Percentiles rank a stretch among this genome's conserved stretches.
Conservation (phyloP, 2,797 vertebrate species). For the Lerista edwardsae region DNA sequence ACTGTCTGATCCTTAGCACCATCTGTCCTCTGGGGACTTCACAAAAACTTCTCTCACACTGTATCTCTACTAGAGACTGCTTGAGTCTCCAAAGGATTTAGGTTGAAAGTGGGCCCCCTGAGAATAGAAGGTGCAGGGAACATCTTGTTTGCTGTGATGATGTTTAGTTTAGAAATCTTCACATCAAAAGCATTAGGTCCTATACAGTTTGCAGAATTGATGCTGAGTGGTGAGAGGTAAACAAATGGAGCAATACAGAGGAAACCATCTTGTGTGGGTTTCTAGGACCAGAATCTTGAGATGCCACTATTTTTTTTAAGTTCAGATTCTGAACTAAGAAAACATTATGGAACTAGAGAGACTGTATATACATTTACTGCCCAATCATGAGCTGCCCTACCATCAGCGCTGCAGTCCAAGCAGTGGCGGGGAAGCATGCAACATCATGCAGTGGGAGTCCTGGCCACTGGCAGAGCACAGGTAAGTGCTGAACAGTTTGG, state of each 20-base stretch:
- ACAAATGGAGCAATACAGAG: not conserved
- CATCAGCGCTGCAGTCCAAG: too few relatives aligned
- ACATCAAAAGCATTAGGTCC: slow-evolving; percentile 51
- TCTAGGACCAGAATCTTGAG: not conserved
- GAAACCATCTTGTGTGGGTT: not conserved
- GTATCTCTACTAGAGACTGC: slow-evolving; percentile 21
- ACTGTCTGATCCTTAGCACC: slow-evolving; percentile 21
- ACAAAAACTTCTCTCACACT: slow-evolving; percentile 30
- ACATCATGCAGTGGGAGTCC: too few relatives aligned
- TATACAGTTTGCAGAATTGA: not conserved
- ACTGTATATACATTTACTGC: too few relatives aligned
- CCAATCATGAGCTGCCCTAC: not conserved
- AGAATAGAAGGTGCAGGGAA: slow-evolving; percentile 50
- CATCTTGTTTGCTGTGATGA: not conserved
- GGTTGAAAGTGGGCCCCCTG: not conserved
- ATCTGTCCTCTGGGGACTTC: slow-evolving; percentile 51
- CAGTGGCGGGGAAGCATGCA: too few relatives aligned
- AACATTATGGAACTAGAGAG: not conserved
- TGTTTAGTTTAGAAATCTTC: slow-evolving; percentile 41
- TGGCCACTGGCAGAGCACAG: too few relatives aligned
- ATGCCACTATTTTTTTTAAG: not conserved
- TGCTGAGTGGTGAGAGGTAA: not conserved
- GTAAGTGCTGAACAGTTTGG: too few relatives aligned
- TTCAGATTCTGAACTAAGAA: not conserved
- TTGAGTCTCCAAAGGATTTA: slow-evolving; percentile 21